phyloP scores from a whole-genome alignment of 1,140 invertebrate species.

The Stegodyphus dumicola region DNA sequence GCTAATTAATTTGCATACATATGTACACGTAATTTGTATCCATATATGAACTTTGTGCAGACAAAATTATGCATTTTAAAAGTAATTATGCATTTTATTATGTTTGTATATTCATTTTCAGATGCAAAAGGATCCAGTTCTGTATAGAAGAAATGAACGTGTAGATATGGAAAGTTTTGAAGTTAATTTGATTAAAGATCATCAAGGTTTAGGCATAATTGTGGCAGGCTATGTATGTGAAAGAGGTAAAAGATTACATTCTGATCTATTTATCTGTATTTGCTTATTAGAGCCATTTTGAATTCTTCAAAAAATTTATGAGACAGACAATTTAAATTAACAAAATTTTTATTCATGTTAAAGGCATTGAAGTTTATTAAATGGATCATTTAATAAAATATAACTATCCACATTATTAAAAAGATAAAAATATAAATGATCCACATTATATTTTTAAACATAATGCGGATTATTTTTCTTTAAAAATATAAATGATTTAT shows the following conservation, averaged over 20 bases:
- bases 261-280: neutral
- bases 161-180: slow-evolving; percentile 95
- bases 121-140: slow-evolving; percentile 32
- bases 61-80: neutral
- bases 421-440: too few relatives aligned
- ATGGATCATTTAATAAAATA: neutral
- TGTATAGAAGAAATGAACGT: slow-evolving; percentile 70
- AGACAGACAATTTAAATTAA: too few relatives aligned
- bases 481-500: too few relatives aligned
- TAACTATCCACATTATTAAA: too few relatives aligned
- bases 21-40: too few relatives aligned
- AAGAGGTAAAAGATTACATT: slow-evolving; percentile 73
- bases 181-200: slow-evolving; percentile 93
- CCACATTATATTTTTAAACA: too few relatives aligned
- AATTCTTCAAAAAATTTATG: too few relatives aligned
- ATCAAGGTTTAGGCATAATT: slow-evolving; percentile 96
- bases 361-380: neutral
- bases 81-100: neutral
- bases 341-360: too few relatives aligned
- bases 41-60: neutral
- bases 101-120: neutral
- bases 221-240: slow-evolving; percentile 96
- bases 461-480: too few relatives aligned
- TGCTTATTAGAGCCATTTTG: too few relatives aligned
- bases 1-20: too few relatives aligned